phyloP scores from a whole-genome alignment of 1,140 invertebrate genomes.

The Ditylenchus dipsaci region DNA sequence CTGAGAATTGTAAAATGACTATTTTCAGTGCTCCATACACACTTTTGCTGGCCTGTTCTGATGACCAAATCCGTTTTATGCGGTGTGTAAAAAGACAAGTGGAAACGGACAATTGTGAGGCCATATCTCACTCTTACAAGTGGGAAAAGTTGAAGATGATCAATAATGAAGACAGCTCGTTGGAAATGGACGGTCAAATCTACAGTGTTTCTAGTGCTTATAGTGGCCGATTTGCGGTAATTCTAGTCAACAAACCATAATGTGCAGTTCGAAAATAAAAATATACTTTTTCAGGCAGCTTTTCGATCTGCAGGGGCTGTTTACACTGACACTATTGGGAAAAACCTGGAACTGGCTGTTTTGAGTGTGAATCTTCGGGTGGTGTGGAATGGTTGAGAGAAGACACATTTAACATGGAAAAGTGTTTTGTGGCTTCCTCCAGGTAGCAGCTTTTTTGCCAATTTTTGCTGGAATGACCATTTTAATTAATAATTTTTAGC shows the following conservation, averaged over 20 bases:
- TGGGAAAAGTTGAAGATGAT: constrained; percentile 58
- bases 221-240: constrained; percentile 82
- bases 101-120: neutral
- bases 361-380: constrained; percentile 98
- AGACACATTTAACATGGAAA: constrained; percentile 67
- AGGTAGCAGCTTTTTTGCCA: too few species aligned
- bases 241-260: constrained; percentile 72
- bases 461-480: too few species aligned
- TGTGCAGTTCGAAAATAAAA: constrained; percentile 28
- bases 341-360: constrained; percentile 83
- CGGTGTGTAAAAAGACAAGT: constrained; percentile 28
- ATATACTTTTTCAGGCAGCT: constrained; percentile 4
- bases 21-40: constrained; percentile 94
- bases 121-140: constrained; percentile 23
- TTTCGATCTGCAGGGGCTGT: neutral
- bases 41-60: constrained; percentile 84
- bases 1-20: constrained; percentile 61
- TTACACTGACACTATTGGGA: constrained; percentile 51
- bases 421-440: neutral
- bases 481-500: too few species aligned
- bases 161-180: constrained; percentile 45
- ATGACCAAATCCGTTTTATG: constrained; percentile 69
- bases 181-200: constrained; percentile 49
- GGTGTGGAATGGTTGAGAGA: constrained; percentile 96
- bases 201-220: constrained; percentile 72